Evolutionary conservation across 2,888 invertebrate genomes (phyloP).

Genomic region (Stenchaetothrips biformis): DNA sequence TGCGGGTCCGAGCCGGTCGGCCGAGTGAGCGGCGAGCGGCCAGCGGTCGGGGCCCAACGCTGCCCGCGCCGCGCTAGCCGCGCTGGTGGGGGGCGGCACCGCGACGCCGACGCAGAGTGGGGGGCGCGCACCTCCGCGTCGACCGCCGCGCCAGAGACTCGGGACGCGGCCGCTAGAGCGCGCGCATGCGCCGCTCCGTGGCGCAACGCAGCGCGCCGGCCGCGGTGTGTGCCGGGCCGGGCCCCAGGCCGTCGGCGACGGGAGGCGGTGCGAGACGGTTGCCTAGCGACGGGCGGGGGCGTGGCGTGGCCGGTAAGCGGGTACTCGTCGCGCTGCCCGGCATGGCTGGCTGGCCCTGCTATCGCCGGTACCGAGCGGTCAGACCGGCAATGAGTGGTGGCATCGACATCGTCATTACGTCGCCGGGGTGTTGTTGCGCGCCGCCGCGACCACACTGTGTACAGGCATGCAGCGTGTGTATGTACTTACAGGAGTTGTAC

Average conservation of each 20-base stretch:
- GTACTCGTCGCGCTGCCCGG: not conserved
- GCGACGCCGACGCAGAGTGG: not conserved
- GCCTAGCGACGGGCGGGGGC: not conserved
- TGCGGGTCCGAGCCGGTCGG: no score
- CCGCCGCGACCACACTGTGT: no score
- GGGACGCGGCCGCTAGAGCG: slow-evolving; percentile 9
- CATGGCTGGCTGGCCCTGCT: not conserved
- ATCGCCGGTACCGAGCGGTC: not conserved
- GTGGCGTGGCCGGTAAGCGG: no score
- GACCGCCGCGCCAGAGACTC: slow-evolving; percentile 7
- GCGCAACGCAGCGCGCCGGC: not conserved
- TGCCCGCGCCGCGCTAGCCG: not conserved
- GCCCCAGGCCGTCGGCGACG: not conserved
- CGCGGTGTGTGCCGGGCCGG: not conserved
- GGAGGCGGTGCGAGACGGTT: not conserved
- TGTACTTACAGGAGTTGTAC: slow-evolving; percentile 42
- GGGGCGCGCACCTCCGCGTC: not conserved
- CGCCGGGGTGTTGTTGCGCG: no score
- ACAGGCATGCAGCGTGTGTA: not conserved
- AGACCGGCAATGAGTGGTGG: not conserved
- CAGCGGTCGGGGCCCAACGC: not conserved
- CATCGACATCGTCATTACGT: not conserved
- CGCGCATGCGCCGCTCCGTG: not conserved
- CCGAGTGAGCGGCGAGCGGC: no score
- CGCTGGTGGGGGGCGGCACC: no score